phyloP scores from a whole-genome alignment of 2,797 vertebrate species.

The Cottoperca gobio region DNA sequence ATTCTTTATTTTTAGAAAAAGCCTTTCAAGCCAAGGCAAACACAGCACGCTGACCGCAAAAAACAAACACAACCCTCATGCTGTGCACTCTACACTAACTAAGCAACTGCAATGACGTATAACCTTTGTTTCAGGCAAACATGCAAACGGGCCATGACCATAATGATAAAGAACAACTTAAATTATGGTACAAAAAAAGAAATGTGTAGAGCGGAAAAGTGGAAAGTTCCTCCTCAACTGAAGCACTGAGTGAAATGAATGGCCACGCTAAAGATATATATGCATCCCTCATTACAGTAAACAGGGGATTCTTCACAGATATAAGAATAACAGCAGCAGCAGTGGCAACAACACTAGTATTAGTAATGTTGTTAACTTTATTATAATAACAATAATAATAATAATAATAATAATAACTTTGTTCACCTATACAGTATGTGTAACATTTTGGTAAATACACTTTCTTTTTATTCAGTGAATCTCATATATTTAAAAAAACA shows the following conservation, averaged over 20 bases:
- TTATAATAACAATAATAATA: not conserved
- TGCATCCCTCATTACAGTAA: not conserved
- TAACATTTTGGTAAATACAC: not conserved
- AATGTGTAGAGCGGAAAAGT: not conserved
- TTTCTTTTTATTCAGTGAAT: not conserved
- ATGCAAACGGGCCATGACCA: slow-evolving; percentile 13
- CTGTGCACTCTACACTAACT: slow-evolving; percentile 40
- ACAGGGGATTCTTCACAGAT: not conserved
- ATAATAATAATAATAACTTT: not conserved
- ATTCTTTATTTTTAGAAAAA: slow-evolving; percentile 1
- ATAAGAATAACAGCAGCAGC: not conserved
- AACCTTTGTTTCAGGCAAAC: slow-evolving; percentile 24
- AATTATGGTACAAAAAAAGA: slow-evolving; percentile 36
- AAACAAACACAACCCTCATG: slow-evolving; percentile 27
- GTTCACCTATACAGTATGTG: not conserved
- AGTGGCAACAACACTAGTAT: not conserved
- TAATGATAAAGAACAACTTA: slow-evolving; percentile 41
- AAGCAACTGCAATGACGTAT: slow-evolving; percentile 8
- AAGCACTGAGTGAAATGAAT: slow-evolving; percentile 13
- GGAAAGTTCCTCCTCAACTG: not conserved
- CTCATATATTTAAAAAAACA: not conserved
- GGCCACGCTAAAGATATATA: not conserved
- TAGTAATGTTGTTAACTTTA: not conserved
- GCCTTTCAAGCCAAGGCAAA: slow-evolving; percentile 8
- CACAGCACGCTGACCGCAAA: slow-evolving; percentile 15